Evolutionary conservation across 2,888 invertebrate genomes (phyloP).

Genomic region (Troglohyphantes excavatus): DNA sequence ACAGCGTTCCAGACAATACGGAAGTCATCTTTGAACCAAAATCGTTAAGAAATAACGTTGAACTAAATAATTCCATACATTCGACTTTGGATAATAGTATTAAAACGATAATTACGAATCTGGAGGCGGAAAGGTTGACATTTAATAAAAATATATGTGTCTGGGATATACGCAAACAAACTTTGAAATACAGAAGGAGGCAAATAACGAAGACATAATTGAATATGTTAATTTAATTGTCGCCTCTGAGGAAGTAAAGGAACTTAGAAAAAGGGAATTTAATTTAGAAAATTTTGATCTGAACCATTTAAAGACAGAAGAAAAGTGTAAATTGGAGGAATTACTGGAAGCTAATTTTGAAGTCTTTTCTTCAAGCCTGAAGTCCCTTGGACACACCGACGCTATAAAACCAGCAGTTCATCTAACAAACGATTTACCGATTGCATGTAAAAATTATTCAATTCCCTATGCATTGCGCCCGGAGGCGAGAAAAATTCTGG

Average conservation of each 20-base stretch:
- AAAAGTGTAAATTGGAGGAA: neutral
- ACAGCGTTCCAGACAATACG: too few species aligned
- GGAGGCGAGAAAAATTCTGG: neutral
- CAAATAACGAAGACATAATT: too few species aligned
- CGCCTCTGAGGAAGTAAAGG: neutral
- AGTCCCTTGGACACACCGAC: neutral
- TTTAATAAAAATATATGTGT: too few species aligned
- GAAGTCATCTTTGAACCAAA: too few species aligned
- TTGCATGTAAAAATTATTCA: neutral
- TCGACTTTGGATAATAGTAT: too few species aligned
- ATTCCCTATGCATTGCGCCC: neutral
- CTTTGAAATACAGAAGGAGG: too few species aligned
- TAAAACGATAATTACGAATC: too few species aligned
- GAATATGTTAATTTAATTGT: too few species aligned
- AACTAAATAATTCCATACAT: too few species aligned
- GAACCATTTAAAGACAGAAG: neutral
- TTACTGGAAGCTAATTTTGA: neutral
- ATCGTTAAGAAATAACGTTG: too few species aligned
- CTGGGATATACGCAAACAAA: too few species aligned
- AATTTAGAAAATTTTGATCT: neutral
- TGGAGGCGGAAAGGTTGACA: too few species aligned
- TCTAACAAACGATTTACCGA: neutral
- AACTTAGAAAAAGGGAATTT: neutral
- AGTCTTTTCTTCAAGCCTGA: neutral
- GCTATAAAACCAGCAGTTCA: neutral